Percentiles rank a stretch among this genome's conserved stretches.
Evolutionary conservation across 2,113 vertebrate species (phyloP).

Genomic region (Osmerus eperlanus): DNA sequence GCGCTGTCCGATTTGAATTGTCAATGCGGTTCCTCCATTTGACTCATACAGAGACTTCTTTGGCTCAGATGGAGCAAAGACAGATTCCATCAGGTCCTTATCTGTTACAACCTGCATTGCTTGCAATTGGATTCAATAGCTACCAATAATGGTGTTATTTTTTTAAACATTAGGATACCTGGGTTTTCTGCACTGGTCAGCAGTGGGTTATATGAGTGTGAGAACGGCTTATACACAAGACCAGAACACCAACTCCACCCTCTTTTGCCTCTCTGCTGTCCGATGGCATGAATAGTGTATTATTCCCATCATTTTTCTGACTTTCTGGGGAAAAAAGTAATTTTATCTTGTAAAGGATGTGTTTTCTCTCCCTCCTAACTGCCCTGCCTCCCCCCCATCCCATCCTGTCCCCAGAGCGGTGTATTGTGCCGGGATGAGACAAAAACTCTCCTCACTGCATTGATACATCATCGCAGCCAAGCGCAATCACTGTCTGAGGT

Average conservation of each 20-base stretch:
- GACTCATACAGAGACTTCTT: slow-evolving; percentile 62
- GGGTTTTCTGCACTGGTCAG: slow-evolving; percentile 88
- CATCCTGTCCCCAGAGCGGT: not conserved
- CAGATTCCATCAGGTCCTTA: slow-evolving; percentile 86
- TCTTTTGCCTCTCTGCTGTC: slow-evolving; percentile 45
- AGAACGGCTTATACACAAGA: slow-evolving; percentile 24
- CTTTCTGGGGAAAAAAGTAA: slow-evolving; percentile 70
- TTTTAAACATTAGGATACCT: slow-evolving; percentile 85
- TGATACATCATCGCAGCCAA: slow-evolving; percentile 67
- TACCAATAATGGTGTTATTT: slow-evolving; percentile 85
- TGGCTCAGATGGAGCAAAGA: slow-evolving; percentile 77
- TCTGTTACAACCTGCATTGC: slow-evolving; percentile 85
- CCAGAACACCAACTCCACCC: slow-evolving; percentile 44
- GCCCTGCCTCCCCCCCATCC: slow-evolving; percentile 12
- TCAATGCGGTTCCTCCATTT: slow-evolving; percentile 63
- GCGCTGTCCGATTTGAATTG: slow-evolving; percentile 61
- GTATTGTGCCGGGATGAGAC: slow-evolving; percentile 53
- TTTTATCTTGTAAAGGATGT: slow-evolving; percentile 69
- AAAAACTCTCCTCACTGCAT: slow-evolving; percentile 52
- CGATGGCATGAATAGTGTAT: slow-evolving; percentile 61
- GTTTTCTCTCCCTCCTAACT: slow-evolving; percentile 41
- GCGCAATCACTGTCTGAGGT: slow-evolving; percentile 49
- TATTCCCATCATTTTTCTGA: slow-evolving; percentile 69
- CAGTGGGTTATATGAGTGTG: slow-evolving; percentile 64
- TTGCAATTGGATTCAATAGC: slow-evolving; percentile 83